Evolutionary conservation across 2,113 vertebrate species (phyloP).

Genomic region (Oreochromis spilurus): DNA sequence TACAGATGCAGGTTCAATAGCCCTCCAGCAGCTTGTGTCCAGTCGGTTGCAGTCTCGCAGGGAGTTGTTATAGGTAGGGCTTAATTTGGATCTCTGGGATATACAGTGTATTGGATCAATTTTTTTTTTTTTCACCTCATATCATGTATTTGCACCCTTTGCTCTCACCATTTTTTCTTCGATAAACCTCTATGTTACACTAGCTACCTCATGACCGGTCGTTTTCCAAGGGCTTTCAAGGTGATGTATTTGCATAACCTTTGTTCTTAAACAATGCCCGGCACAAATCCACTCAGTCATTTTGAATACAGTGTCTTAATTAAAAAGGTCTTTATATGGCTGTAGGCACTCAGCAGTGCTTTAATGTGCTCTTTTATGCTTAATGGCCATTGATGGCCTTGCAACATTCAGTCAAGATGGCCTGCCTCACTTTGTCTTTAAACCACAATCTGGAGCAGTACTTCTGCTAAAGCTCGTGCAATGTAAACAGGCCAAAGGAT

Average conservation of each 20-base stretch:
- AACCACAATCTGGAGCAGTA: neutral
- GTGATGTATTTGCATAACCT: conserved; percentile 18
- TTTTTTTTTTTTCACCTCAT: neutral
- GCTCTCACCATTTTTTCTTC: neutral
- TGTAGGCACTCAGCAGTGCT: conserved; percentile 34
- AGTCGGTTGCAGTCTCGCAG: neutral
- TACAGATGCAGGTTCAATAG: neutral
- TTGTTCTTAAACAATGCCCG: conserved; percentile 6
- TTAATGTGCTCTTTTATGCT: conserved; percentile 39
- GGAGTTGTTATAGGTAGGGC: neutral
- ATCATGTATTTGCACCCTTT: neutral
- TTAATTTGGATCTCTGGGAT: conserved; percentile 1
- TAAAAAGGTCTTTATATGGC: conserved; percentile 30
- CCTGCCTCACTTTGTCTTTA: conserved; percentile 4
- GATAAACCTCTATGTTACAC: neutral
- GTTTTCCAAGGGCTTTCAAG: conserved; percentile 10
- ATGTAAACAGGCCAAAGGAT: neutral
- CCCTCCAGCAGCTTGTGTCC: conserved; percentile 10
- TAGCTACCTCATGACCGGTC: neutral
- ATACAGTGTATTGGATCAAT: neutral
- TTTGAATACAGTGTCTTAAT: conserved; percentile 24
- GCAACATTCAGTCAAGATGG: conserved; percentile 24
- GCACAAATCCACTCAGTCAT: neutral
- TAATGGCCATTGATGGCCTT: conserved; percentile 35
- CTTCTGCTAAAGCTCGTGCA: neutral